Percentiles rank a stretch among this genome's conserved stretches.
phyloP scores from a whole-genome alignment of 2,888 invertebrate genomes.

The Thecophora atra region DNA sequence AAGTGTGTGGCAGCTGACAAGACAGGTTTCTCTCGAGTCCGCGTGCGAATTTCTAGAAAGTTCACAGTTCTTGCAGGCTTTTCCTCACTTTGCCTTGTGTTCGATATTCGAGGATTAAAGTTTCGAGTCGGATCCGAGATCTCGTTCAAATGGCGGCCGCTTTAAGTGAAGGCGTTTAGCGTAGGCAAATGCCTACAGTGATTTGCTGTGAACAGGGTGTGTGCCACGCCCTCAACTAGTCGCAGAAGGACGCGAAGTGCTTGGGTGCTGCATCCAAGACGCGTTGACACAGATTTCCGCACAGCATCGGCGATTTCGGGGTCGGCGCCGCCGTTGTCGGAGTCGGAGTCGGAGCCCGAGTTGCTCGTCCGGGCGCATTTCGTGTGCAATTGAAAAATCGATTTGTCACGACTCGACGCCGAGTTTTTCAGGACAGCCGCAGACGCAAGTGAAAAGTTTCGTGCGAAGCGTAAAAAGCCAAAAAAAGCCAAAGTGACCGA shows the following conservation, averaged over 20 bases:
- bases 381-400: slow-evolving; percentile 42
- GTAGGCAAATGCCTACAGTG: neutral
- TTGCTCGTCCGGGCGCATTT: slow-evolving; percentile 22
- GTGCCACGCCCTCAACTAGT: slow-evolving; percentile 34
- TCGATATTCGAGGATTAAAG: neutral
- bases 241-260: slow-evolving; percentile 35
- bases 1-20: slow-evolving; percentile 32
- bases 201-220: too few species aligned
- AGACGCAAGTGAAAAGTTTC: neutral
- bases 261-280: slow-evolving; percentile 30
- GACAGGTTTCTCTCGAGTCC: neutral
- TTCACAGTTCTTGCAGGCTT: neutral
- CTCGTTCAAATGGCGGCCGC: neutral
- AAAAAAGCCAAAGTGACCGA: too few species aligned
- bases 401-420: slow-evolving; percentile 40
- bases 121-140: neutral
- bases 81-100: neutral
- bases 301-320: too few species aligned
- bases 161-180: neutral
- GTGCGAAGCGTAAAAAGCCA: neutral
- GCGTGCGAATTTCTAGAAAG: neutral
- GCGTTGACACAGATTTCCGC: slow-evolving; percentile 49
- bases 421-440: too few species aligned
- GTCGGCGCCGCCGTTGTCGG: neutral
- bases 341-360: slow-evolving; percentile 36